Conservation (phyloP, 2,888 invertebrate species). For the Synergus gifuensis region DNA sequence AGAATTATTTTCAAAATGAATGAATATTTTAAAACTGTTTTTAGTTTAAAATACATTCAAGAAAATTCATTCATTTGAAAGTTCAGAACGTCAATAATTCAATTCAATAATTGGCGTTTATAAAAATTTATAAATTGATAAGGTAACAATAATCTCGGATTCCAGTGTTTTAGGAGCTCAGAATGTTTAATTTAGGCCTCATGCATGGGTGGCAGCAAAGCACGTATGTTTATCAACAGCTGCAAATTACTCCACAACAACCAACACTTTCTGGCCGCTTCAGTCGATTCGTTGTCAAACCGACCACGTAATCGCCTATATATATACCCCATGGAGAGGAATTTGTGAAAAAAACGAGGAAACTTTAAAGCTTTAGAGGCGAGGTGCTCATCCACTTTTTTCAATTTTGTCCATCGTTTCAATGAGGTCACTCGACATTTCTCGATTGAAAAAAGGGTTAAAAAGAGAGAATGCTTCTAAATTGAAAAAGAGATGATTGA, state of each 20-base stretch:
- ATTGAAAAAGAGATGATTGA: constrained; percentile 35
- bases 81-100: too few species aligned
- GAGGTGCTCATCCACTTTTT: not conserved
- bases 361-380: constrained; percentile 20
- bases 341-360: constrained; percentile 18
- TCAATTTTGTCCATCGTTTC: constrained; percentile 10
- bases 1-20: too few species aligned
- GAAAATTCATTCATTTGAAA: too few species aligned
- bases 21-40: too few species aligned
- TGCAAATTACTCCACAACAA: constrained; percentile 43
- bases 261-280: constrained; percentile 9
- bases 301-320: constrained; percentile 56
- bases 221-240: constrained; percentile 55
- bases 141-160: not conserved
- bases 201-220: constrained; percentile 53
- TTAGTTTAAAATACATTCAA: too few species aligned
- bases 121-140: not conserved
- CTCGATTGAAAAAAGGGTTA: not conserved
- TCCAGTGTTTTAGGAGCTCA: not conserved
- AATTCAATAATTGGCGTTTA: too few species aligned
- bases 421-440: constrained; percentile 10
- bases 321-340: not conserved
- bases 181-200: not conserved
- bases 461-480: constrained; percentile 4
- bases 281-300: constrained; percentile 48